Evolutionary conservation across 2,888 invertebrate species (phyloP), one percentile per base, ranked within the genome.

Genomic region (Macroteleia sp.): DNA sequence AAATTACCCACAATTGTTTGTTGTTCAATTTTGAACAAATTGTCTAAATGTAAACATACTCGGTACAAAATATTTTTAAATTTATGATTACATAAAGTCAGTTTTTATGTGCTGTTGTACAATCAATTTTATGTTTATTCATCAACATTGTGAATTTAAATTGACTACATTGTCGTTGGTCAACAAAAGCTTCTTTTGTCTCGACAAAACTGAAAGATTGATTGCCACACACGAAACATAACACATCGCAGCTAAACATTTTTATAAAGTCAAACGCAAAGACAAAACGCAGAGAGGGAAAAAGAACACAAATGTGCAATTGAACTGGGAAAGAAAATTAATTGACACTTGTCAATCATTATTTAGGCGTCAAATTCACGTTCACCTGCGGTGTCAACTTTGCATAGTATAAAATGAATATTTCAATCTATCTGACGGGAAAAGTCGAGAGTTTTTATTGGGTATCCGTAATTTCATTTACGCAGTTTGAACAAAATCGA

Each of bases 401-500:
- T 25, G 14, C 28, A 14, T 17, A 1, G 16, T 30, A n/a, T 52
- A 10, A 62, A 67, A 67, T 44, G 19, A 59, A 52, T 34, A 61
- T 59, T 41, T 61, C 56, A 62, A 50, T 70, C 44, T 16, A 41
- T 14, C 25, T 8, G 14, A 3, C n/a, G 36, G 19, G 42, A 42
- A 57, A 56, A 36, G 34, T 32, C 8, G 32, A 17, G 22, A 48
- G 17, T 36, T 77, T 73, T 69, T 56, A 73, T 73, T 59, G 61
- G 48, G 25, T 54, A 56, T 50, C 20, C 59, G 57, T 69, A 78
- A 70, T 70, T 69, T 67, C 39, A 30, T 74, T 78, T 44, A 64
- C 64, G 48, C 62, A 44, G 48, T 56, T 42, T 42, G 52, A 66
- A 19, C 54, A 69, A 62, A 75, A 78, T 78, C 70, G 70, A 70